Conservation (phyloP, 35 echinoderm and acorn worm genomes). For the Ophioderma brevispina region DNA sequence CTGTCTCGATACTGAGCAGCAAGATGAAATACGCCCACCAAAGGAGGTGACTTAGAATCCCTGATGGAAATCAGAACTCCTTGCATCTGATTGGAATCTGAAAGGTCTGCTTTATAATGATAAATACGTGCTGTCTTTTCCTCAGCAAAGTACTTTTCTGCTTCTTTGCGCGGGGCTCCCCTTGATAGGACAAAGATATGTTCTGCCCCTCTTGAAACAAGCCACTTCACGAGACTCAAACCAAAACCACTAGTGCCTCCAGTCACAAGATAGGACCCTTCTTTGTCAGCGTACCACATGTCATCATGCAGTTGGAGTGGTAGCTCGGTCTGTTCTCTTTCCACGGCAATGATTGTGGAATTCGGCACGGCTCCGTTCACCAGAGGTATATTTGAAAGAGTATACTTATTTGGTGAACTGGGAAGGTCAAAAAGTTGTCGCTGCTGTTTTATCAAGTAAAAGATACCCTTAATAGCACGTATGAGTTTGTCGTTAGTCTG, state of each 20-base stretch:
- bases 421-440: no score
- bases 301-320: neutral
- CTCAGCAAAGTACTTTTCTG: neutral
- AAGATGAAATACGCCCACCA: constrained; percentile 67
- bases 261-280: constrained; percentile 57
- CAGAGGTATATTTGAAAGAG: neutral
- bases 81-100: neutral
- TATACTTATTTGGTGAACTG: neutral
- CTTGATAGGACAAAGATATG: constrained; percentile 42
- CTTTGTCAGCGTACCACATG: neutral
- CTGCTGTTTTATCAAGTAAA: no score
- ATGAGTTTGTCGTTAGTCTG: no score
- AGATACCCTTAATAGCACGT: no score
- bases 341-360: neutral
- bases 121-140: neutral
- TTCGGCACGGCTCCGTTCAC: neutral
- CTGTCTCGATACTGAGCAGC: constrained; percentile 52
- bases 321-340: neutral
- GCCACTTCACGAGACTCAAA: constrained; percentile 51
- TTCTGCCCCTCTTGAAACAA: constrained; percentile 32
- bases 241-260: constrained; percentile 79
- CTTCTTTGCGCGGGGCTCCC: neutral
- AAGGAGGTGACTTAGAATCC: neutral
- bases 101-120: constrained; percentile 35
- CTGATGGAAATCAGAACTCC: constrained; percentile 8